Base-by-base conservation (phyloP, 2,888 invertebrate species). In the Pandemis corylana region DNA sequence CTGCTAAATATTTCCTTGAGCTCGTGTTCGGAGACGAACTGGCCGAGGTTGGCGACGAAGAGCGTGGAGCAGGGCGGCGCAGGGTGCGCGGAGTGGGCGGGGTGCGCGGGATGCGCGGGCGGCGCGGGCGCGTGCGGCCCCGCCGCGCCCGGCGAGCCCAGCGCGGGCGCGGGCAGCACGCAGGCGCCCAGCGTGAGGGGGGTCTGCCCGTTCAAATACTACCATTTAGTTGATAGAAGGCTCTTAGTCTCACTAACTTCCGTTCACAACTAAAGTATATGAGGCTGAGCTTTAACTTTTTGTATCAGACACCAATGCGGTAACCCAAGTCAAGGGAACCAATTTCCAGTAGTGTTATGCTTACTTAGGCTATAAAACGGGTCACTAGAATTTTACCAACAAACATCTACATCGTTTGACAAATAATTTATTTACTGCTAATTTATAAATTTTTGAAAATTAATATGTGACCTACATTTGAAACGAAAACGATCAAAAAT, bases 1-100 rank as follows among this genome's bases (percentile, higher is more conserved):
- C 98, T 99, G 96, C 97, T 97, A 95, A 99, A 99, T 89, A 99
- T 97, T 95, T 99, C 99, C 95, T 99, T 99, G 83, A 99, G 97
- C 94, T 99, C 99, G 90, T 99, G 99, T 95, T 99, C 99, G 82
- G 98, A 98, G 87, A 99, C 99, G 93, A 98, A 98, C 94, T 98
- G 98, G 82, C 99, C 99, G 88, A 99, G 96, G 95, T 99, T 99
- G 88, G 99, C 99, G 89, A 99, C 99, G 95, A 99, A 99, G 82
- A 99, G 97, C 82, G 99, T 99, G 85, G 98, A 98, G 96, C 99
- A 99, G 83, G 99, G 99, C 83, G 97, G 97, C 90, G 97, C 97
- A 71, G 95, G 94, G 84, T 95, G 95, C 80, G 94, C 90, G 77
- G 95, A 93, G 82, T 95, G 93, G 83, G 82, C 92, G 81, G 84